Percentiles rank a stretch among this genome's conserved stretches.
Conservation (phyloP, 2,888 invertebrate species). For the Uloborus plumipes region DNA sequence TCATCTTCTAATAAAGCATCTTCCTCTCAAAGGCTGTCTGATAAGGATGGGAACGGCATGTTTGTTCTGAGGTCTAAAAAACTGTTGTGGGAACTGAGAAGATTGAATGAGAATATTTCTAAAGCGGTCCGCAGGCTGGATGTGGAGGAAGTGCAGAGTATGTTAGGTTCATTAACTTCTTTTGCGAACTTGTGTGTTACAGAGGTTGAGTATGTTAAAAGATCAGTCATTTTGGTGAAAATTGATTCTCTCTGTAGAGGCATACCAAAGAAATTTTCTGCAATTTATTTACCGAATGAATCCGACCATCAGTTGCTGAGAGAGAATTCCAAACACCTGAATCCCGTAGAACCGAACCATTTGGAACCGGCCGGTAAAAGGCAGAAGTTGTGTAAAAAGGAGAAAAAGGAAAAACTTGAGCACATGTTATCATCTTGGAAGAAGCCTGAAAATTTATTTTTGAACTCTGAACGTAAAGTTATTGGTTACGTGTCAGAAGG, state of each 20-base stretch:
- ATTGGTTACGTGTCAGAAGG: conserved; percentile 58
- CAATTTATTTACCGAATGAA: conserved; percentile 37
- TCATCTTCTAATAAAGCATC: background rate
- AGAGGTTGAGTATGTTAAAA: too few relatives aligned
- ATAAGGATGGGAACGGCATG: background rate
- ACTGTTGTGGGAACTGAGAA: background rate
- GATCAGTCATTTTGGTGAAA: conserved; percentile 16
- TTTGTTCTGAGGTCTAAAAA: background rate
- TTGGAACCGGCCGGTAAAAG: background rate
- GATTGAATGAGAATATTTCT: too few relatives aligned
- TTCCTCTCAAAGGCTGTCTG: background rate
- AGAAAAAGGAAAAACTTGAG: background rate
- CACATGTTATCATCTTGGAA: conserved; percentile 1
- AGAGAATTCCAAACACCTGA: conserved; percentile 10
- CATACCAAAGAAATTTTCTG: conserved; percentile 25
- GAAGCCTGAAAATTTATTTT: conserved; percentile 28
- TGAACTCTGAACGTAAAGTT: conserved; percentile 30
- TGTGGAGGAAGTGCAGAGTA: too few relatives aligned
- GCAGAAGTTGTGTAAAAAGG: background rate
- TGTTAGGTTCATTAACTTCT: too few relatives aligned
- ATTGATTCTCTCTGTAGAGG: conserved; percentile 29
- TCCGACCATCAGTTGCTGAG: conserved; percentile 23
- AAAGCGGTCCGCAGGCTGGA: too few relatives aligned
- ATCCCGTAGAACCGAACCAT: conserved; percentile 46
- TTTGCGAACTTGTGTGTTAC: too few relatives aligned